A percentile compares a stretch with the other conserved stretches of the same genome.
Conservation (phyloP, 2,888 invertebrate genomes). For the Scaptomyza flava region DNA sequence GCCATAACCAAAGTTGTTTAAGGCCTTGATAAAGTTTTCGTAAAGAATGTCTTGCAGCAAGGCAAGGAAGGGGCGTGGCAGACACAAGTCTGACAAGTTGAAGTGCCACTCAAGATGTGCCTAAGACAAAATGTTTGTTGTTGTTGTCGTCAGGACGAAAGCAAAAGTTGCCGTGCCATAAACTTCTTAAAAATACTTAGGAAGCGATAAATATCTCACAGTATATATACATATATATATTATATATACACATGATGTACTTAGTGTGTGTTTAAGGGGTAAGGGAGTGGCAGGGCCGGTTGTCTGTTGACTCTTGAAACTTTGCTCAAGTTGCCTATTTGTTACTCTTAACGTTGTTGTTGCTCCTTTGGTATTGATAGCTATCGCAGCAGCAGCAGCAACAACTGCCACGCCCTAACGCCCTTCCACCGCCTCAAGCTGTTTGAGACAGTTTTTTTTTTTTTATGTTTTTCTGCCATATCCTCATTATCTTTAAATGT, state of each 20-base stretch:
- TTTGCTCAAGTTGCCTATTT: conserved; percentile 71
- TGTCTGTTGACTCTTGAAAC: conserved; percentile 67
- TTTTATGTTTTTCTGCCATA: conserved; percentile 19
- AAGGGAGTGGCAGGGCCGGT: conserved; percentile 21
- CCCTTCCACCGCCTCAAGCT: neutral
- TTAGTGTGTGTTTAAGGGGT: conserved; percentile 2
- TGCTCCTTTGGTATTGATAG: conserved; percentile 33
- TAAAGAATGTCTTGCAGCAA: conserved; percentile 32
- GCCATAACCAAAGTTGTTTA: conserved; percentile 70
- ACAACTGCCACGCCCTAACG: conserved; percentile 16
- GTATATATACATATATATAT: conserved; percentile 38
- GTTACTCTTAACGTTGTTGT: conserved; percentile 45
- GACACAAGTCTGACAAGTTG: conserved; percentile 47
- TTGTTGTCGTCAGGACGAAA: conserved; percentile 45
- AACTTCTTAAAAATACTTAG: conserved; percentile 78
- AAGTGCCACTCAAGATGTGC: conserved; percentile 62
- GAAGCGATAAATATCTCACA: conserved; percentile 74
- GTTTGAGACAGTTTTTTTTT: conserved; percentile 41
- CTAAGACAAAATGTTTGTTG: conserved; percentile 61
- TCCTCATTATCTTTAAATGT: conserved; percentile 72
- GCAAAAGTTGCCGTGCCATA: conserved; percentile 67
- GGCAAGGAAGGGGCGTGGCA: neutral
- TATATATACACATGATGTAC: conserved; percentile 31
- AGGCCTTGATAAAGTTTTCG: conserved; percentile 68
- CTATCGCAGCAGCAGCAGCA: neutral